Percentiles rank a stretch among this genome's conserved stretches.
Conservation (phyloP, 1,140 invertebrate species). For the Zaprionus africanus region DNA sequence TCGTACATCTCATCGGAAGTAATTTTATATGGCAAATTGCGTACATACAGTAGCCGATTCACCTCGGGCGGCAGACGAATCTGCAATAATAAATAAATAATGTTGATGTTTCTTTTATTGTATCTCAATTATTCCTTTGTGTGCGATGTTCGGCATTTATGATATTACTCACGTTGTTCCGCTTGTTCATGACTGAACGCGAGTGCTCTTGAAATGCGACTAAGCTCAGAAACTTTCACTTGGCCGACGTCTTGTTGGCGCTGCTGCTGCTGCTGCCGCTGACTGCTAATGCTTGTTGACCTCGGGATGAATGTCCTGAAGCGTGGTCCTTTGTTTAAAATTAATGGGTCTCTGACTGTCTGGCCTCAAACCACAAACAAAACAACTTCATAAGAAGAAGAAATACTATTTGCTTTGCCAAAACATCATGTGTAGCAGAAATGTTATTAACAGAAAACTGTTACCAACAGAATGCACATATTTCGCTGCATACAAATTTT, state of each 20-base stretch:
- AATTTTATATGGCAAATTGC: slow-evolving; percentile 99
- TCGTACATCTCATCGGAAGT: slow-evolving; percentile 99
- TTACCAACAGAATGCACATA: not conserved
- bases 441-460: slow-evolving; percentile 12
- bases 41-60: slow-evolving; percentile 97
- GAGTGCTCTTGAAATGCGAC: slow-evolving; percentile 62
- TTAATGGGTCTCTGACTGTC: slow-evolving; percentile 65
- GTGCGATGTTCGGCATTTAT: not conserved
- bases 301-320: slow-evolving; percentile 76
- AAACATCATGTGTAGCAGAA: slow-evolving; percentile 1
- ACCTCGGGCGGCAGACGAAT: slow-evolving; percentile 99
- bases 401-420: not conserved
- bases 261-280: slow-evolving; percentile 30
- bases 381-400: slow-evolving; percentile 19
- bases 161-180: slow-evolving; percentile 75
- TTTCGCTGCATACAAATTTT: not conserved
- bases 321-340: slow-evolving; percentile 76
- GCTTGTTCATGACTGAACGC: slow-evolving; percentile 79
- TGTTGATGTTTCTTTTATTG: slow-evolving; percentile 25
- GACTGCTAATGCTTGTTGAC: slow-evolving; percentile 44
- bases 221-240: slow-evolving; percentile 69
- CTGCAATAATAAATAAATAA: slow-evolving; percentile 85
- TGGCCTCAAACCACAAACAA: slow-evolving; percentile 76
- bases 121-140: slow-evolving; percentile 37
- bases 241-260: slow-evolving; percentile 36